These are phyloP conservation scores for Drosophila subpulchrella DNA, from an alignment of 1,140 invertebrate genomes.

Conservation along the genomic window DNA sequence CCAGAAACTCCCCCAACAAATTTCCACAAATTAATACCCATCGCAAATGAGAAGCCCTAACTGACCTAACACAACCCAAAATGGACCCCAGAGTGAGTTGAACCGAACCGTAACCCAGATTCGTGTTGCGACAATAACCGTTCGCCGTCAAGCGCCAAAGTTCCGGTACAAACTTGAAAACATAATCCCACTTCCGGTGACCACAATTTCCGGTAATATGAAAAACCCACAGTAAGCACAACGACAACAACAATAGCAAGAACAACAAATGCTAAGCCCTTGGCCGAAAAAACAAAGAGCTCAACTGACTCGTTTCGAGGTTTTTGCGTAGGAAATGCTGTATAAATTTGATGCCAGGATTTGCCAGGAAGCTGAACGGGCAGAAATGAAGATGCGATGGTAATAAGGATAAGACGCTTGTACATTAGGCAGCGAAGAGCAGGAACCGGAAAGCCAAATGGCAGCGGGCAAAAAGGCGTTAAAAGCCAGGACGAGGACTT, in stretches of 20 bases:
- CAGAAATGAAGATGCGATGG: constrained; percentile 79
- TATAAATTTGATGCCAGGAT: constrained; percentile 79
- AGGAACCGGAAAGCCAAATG: constrained; percentile 44
- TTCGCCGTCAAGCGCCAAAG: constrained; percentile 52
- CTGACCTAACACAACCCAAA: constrained; percentile 53
- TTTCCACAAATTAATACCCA: constrained; percentile 15
- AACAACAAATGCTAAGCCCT: constrained; percentile 49
- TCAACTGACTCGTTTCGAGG: constrained; percentile 51
- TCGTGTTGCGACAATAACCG: constrained; percentile 42
- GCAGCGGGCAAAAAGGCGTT: constrained; percentile 54
- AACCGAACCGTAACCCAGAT: constrained; percentile 34
- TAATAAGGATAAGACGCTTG: constrained; percentile 74
- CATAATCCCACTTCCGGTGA: constrained; percentile 77
- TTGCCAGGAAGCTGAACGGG: constrained; percentile 69
- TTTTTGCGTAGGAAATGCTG: constrained; percentile 64
- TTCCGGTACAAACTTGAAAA: constrained; percentile 78
- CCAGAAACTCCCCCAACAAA: background rate
- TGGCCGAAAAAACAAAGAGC: constrained; percentile 56
- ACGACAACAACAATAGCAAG: constrained; percentile 18
- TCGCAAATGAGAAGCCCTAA: constrained; percentile 15
- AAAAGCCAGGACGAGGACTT: constrained; percentile 63
- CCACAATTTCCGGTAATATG: constrained; percentile 80
- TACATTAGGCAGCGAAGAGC: constrained; percentile 60
- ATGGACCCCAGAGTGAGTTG: constrained; percentile 13
- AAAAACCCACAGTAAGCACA: constrained; percentile 74